Evolutionary conservation across 2,113 vertebrate genomes (phyloP), one percentile per base, ranked within the genome.

Genomic region (Takifugu bimaculatus): DNA sequence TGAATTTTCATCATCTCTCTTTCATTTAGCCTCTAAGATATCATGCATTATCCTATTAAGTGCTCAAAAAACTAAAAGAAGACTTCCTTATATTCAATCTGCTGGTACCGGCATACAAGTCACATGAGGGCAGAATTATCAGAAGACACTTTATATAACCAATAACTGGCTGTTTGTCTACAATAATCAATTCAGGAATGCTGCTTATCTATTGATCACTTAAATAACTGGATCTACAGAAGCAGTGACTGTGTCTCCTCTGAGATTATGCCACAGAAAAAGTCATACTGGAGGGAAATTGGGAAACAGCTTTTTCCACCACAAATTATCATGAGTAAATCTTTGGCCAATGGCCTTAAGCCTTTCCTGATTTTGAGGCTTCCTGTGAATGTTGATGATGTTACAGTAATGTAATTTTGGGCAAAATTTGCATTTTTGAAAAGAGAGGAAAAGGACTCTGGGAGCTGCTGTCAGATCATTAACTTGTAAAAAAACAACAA

Each of bases 231-330:
- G 60, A 72, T 68, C 57, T 55, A 55, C 25, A 58, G 52, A 57
- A 32, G 14, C 50, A 26, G 20, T 47, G 53, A 65, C n/a, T 55
- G 14, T 66, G 71, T 67, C 59, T 50, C 65, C 70, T 66, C 48
- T 44, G 72, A 80, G 60, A 70, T 70, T 53, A 53, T 49, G 43
- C 47, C 72, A 63, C 59, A 49, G 32, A 7, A 35, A 35, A 26
- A 67, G 65, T 47, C 54, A 62, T 32, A 74, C 74, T 75, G 63
- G 32, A 82, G 64, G 66, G 70, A 44, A 53, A 64, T 54, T 44
- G 4, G 28, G 61, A 58, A 57, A 68, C 56, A 12, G 58, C 57
- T 69, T 73, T 39, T 72, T 54, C 70, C 74, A 74, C 74, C 57
- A 64, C 57, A 73, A 68, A 75, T 79, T 63, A 74, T 61, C 32